Conservation (phyloP, 1,140 invertebrate species). For the Monochamus saltuarius region DNA sequence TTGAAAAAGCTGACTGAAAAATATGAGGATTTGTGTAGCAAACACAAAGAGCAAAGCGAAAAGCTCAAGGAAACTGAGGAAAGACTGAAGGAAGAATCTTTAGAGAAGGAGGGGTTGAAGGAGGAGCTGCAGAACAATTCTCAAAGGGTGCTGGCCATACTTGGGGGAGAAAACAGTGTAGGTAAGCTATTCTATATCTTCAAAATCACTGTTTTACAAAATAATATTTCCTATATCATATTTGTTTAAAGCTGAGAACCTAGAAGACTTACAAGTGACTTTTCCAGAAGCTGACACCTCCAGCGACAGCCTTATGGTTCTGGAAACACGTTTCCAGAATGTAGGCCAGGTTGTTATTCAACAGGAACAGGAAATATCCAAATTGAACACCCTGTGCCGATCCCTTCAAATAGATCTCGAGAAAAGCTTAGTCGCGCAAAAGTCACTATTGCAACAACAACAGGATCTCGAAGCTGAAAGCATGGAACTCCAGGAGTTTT, state of each 20-base stretch:
- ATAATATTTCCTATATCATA: not conserved
- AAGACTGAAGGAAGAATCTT: slow-evolving; percentile 63
- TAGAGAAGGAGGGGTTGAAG: slow-evolving; percentile 69
- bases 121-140: slow-evolving; percentile 72
- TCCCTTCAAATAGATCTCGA: slow-evolving; percentile 69
- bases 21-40: slow-evolving; percentile 42
- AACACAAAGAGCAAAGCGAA: slow-evolving; percentile 51
- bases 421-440: slow-evolving; percentile 65
- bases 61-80: slow-evolving; percentile 55
- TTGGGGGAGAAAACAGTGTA: slow-evolving; percentile 50
- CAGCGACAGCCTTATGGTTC: slow-evolving; percentile 69
- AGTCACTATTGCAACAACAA: slow-evolving; percentile 67
- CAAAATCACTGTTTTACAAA: slow-evolving; percentile 1
- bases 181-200: slow-evolving; percentile 8
- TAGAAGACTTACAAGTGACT: too few relatives aligned
- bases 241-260: too few relatives aligned
- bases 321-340: slow-evolving; percentile 72
- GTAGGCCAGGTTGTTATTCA: slow-evolving; percentile 71
- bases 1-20: slow-evolving; percentile 54
- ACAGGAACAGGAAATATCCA: slow-evolving; percentile 75
- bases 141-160: slow-evolving; percentile 68
- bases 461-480: slow-evolving; percentile 70
- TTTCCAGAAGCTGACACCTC: slow-evolving; percentile 53
- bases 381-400: slow-evolving; percentile 65
- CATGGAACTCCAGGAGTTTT: slow-evolving; percentile 73